A percentile compares a stretch with the other conserved stretches of the same genome.
Conservation (phyloP, 2,797 vertebrate genomes). For the Petrocephalus schoutedeni region DNA sequence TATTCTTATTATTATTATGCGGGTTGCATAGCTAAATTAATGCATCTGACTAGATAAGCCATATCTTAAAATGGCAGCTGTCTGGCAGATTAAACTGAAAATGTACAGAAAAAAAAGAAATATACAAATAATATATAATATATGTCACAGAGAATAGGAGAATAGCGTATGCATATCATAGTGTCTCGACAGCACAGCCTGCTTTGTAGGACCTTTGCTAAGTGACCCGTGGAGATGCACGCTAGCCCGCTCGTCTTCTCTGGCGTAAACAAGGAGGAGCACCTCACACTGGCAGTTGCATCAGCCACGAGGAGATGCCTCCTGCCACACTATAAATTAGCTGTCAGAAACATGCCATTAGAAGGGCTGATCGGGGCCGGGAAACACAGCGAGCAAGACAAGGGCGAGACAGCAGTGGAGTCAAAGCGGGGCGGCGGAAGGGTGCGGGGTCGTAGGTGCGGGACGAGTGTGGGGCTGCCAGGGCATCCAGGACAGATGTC, state of each 20-base stretch:
- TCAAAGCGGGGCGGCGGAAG: constrained; percentile 36
- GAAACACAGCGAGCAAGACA: constrained; percentile 41
- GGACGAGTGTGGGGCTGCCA: constrained; percentile 14
- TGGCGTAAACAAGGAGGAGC: constrained; percentile 23
- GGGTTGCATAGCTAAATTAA: neutral
- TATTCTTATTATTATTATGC: too few species aligned
- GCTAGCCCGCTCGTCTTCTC: neutral
- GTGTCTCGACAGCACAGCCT: neutral
- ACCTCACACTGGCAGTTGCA: constrained; percentile 16
- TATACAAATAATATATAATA: neutral
- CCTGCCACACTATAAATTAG: constrained; percentile 58
- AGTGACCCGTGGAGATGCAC: constrained; percentile 30
- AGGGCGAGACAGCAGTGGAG: constrained; percentile 34
- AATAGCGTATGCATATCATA: neutral
- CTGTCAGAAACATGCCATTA: constrained; percentile 50
- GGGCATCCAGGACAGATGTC: constrained; percentile 26
- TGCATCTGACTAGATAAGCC: neutral
- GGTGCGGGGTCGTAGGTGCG: constrained; percentile 12
- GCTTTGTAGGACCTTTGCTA: constrained; percentile 4
- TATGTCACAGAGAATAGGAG: neutral
- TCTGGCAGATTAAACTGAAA: neutral
- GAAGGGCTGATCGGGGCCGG: constrained; percentile 37
- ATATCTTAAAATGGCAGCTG: neutral
- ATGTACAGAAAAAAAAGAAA: neutral
- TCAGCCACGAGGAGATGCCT: constrained; percentile 44